These are phyloP conservation scores for Microctonus aethiopoides DNA, from an alignment of 2,888 invertebrate genomes.

Conservation along the genomic window DNA sequence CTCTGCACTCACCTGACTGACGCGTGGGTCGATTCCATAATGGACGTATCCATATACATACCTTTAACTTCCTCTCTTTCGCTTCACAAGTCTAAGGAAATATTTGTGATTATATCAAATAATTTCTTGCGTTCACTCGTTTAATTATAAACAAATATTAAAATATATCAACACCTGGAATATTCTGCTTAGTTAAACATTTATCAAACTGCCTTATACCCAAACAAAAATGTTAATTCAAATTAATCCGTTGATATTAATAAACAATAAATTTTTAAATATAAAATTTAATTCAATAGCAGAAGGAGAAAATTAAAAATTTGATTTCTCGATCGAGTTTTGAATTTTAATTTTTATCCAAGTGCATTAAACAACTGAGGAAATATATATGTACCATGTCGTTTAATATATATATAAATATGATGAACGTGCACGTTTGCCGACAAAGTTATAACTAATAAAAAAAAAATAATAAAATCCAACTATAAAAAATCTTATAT, in stretches of 20 bases:
- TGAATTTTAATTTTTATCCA: neutral
- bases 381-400: too few species aligned
- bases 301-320: too few species aligned
- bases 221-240: too few species aligned
- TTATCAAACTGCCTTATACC: too few species aligned
- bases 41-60: slow-evolving; percentile 24
- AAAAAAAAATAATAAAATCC: slow-evolving; percentile 33
- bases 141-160: too few species aligned
- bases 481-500: slow-evolving; percentile 32
- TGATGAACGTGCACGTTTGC: slow-evolving; percentile 31
- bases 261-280: too few species aligned
- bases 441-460: slow-evolving; percentile 42
- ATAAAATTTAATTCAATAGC: too few species aligned
- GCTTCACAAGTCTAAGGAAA: slow-evolving; percentile 5
- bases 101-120: neutral
- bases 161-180: neutral
- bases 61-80: slow-evolving; percentile 4
- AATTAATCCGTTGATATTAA: too few species aligned
- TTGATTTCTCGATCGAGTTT: neutral
- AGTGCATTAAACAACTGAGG: slow-evolving; percentile 43
- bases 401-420: neutral
- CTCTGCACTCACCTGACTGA: slow-evolving; percentile 50
- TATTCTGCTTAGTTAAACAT: neutral
- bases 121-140: neutral
- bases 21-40: slow-evolving; percentile 49